Evolutionary conservation across 30 jellyfish, hydroid and myxozoan genomes (phyloP).

Genomic region (Aurelia aurita complex sp. Pacific): DNA sequence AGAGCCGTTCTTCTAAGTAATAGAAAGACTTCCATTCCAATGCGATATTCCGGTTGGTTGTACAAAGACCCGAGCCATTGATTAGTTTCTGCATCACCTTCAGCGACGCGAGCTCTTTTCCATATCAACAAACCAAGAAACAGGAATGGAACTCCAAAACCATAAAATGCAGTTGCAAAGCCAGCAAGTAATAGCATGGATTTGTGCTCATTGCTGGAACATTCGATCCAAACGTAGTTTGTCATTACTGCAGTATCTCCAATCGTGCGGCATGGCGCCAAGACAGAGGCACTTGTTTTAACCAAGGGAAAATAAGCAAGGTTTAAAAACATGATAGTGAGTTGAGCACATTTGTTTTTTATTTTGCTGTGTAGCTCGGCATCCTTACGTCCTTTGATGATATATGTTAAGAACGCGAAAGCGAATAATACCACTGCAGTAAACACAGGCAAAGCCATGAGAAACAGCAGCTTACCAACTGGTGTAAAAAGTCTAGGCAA

Average conservation of each 20-base stretch:
- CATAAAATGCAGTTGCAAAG: slow-evolving; percentile 30
- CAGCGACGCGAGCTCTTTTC: slow-evolving; percentile 26
- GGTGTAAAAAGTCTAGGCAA: slow-evolving; percentile 42
- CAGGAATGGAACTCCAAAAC: slow-evolving; percentile 48
- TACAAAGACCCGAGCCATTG: slow-evolving; percentile 72
- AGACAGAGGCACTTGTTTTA: slow-evolving; percentile 23
- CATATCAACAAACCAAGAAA: slow-evolving; percentile 32
- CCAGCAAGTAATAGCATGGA: neutral
- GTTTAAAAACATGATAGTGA: slow-evolving; percentile 43
- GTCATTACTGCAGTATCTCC: slow-evolving; percentile 20
- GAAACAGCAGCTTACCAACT: slow-evolving; percentile 13
- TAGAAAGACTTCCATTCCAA: slow-evolving; percentile 38
- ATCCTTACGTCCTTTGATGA: slow-evolving; percentile 14
- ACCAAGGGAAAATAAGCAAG: slow-evolving; percentile 71
- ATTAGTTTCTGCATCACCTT: slow-evolving; percentile 21
- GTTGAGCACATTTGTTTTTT: slow-evolving; percentile 25
- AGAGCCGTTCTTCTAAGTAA: slow-evolving; percentile 54
- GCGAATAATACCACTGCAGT: slow-evolving; percentile 1
- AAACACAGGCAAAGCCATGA: slow-evolving; percentile 42
- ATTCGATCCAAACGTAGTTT: slow-evolving; percentile 39
- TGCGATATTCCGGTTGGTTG: slow-evolving; percentile 35
- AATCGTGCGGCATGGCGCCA: slow-evolving; percentile 43
- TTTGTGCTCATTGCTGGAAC: slow-evolving; percentile 25
- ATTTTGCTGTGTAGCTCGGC: neutral
- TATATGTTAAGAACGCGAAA: neutral